Base-by-base conservation (phyloP, 2,888 invertebrate species). In the Dione vanillae region DNA sequence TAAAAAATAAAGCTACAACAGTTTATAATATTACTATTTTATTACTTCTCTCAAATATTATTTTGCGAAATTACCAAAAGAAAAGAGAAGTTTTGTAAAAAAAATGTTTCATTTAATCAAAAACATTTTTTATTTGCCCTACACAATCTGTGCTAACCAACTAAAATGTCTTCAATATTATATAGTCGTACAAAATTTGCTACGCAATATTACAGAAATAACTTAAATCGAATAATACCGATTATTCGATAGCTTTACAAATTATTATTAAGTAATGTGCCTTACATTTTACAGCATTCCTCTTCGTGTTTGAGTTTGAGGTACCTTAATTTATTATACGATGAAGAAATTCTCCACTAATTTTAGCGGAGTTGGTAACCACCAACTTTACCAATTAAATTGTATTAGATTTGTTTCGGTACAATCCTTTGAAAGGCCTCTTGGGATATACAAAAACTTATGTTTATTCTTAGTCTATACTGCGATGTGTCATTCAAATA, bases 361-460 rank as follows among this genome's bases (percentile, higher is more conserved):
- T 78, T 78, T 74, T 52, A 72, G 45, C 52, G 69, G 76, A 78
- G 74, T 73, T 77, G 64, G 67, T 68, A 74, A 75, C 77, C 73
- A 74, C 80, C 74, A 88, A 89, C 89, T 88, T 89, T 87, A 79
- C 83, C 85, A 88, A 88, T 88, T 88, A 89, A 86, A 87, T 78
- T 77, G 78, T 80, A 84, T 85, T 86, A 84, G 85, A 85, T 85
- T 88, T 85, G 83, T 87, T 84, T 83, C 80, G 80, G 82, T 82
- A 81, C 82, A 83, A 45, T 74, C 72, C 72, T 69, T 64, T 71
- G 69, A 66, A 72, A 69, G 54, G 68, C 66, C 41, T 56, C 41
- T 65, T 69, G 54, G 54, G 27, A 52, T 64, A 41, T 69, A 47
- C 54, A 64, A 49, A 45, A 43, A 37, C n/a, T 61, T 61, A 16